Evolutionary conservation across 2,888 invertebrate species (phyloP), one percentile per base, ranked within the genome.

Genomic region (Orthonychiurus folsomi): DNA sequence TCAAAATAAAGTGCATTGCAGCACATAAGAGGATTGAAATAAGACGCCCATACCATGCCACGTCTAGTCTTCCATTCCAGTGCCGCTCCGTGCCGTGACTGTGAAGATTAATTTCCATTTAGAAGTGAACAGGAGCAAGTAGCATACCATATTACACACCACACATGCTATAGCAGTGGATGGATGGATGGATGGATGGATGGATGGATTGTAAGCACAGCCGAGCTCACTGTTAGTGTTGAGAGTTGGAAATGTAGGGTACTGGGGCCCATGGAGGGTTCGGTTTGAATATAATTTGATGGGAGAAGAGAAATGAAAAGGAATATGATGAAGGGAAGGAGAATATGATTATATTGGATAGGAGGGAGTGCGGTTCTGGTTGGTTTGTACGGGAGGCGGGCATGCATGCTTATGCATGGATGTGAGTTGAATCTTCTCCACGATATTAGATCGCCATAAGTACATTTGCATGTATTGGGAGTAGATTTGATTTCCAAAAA

Each of bases 221-320:
- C n/a, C n/a, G n/a, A n/a, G n/a, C n/a, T n/a, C n/a, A n/a, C n/a
- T n/a, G n/a, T n/a, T n/a, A n/a, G n/a, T n/a, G n/a, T n/a, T n/a
- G n/a, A n/a, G n/a, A n/a, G n/a, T n/a, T n/a, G n/a, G n/a, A n/a
- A n/a, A n/a, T n/a, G n/a, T n/a, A n/a, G n/a, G n/a, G n/a, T n/a
- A n/a, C n/a, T n/a, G n/a, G n/a, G n/a, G n/a, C n/a, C n/a, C 37
- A 37, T 37, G 37, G 37, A n/a, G n/a, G n/a, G n/a, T n/a, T n/a
- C n/a, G n/a, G n/a, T n/a, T n/a, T n/a, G 37, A 37, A 37, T 37
- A 37, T 37, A 37, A 37, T 37, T 37, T 37, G 37, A 37, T 37
- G 37, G 37, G 5, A 9, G 37, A 9, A 9, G 37, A 37, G 37
- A 37, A 37, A 37, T 37, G 37, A 37, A 37, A 37, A 37, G 37